Conservation (phyloP, 2,113 vertebrate genomes). For the Arenaria interpres region DNA sequence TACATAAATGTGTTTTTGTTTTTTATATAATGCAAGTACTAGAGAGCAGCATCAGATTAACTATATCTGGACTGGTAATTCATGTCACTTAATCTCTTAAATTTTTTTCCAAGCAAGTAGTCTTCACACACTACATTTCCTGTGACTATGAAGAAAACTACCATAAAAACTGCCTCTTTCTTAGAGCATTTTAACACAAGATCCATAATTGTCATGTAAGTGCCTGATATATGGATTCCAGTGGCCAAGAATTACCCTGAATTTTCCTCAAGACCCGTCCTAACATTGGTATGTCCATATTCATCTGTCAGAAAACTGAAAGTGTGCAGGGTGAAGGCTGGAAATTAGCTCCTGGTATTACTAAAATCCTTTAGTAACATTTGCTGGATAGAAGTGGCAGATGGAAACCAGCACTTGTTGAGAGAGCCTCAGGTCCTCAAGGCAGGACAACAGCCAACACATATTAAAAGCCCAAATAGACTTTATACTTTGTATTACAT, state of each 20-base stretch:
- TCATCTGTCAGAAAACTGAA: neutral
- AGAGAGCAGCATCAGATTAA: neutral
- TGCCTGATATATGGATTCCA: neutral
- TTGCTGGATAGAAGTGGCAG: neutral
- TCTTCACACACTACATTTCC: neutral
- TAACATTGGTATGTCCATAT: neutral
- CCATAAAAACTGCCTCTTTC: neutral
- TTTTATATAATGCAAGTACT: neutral
- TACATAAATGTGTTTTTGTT: neutral
- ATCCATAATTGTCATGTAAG: neutral
- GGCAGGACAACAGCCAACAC: neutral
- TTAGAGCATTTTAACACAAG: neutral
- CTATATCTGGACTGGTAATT: neutral
- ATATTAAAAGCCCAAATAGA: neutral
- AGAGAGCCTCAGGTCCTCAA: neutral
- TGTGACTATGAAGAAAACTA: neutral
- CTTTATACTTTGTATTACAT: neutral
- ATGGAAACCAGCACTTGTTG: neutral
- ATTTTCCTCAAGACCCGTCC: neutral
- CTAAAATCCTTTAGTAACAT: neutral
- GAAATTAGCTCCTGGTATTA: neutral
- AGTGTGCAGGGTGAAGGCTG: neutral
- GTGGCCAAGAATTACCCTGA: neutral
- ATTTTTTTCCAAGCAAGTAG: neutral
- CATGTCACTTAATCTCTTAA: neutral